Conservation (phyloP, 2,888 invertebrate genomes). For the Acanthoscelides obtectus region DNA sequence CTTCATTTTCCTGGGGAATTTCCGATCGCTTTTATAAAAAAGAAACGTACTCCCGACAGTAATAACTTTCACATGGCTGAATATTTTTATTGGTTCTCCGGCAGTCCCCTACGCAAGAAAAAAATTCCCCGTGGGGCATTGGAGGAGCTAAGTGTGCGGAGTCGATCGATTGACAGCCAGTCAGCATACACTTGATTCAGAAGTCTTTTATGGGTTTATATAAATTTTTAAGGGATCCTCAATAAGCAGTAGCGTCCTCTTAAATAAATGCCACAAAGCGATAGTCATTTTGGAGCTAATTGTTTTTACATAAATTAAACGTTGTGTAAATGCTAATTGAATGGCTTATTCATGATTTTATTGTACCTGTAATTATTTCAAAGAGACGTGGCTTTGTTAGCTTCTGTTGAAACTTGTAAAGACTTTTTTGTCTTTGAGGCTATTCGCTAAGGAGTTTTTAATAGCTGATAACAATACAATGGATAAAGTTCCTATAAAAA, state of each 20-base stretch:
- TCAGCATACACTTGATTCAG: conserved; percentile 25
- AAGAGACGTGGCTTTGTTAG: too few species aligned
- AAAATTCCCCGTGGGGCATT: conserved; percentile 16
- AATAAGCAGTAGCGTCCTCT: not conserved
- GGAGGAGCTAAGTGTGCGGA: conserved; percentile 15
- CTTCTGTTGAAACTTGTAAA: too few species aligned
- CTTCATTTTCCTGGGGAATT: not conserved
- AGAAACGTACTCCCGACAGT: conserved; percentile 3
- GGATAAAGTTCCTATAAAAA: too few species aligned
- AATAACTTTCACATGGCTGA: conserved; percentile 17
- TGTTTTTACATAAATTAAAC: too few species aligned
- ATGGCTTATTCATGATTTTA: too few species aligned
- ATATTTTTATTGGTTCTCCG: conserved; percentile 14
- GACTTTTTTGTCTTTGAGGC: too few species aligned
- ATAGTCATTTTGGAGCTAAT: too few species aligned
- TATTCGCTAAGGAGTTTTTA: too few species aligned
- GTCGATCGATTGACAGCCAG: conserved; percentile 35
- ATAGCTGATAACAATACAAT: too few species aligned
- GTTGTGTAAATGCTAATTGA: too few species aligned
- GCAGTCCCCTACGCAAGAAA: conserved; percentile 4
- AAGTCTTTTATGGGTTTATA: conserved; percentile 38
- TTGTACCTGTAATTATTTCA: too few species aligned
- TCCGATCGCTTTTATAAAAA: not conserved
- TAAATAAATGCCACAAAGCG: not conserved
- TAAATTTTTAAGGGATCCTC: conserved; percentile 32